Evolutionary conservation across 37 sponge, comb jelly and placozoan species (phyloP).

Genomic region (Geodia barretti): DNA sequence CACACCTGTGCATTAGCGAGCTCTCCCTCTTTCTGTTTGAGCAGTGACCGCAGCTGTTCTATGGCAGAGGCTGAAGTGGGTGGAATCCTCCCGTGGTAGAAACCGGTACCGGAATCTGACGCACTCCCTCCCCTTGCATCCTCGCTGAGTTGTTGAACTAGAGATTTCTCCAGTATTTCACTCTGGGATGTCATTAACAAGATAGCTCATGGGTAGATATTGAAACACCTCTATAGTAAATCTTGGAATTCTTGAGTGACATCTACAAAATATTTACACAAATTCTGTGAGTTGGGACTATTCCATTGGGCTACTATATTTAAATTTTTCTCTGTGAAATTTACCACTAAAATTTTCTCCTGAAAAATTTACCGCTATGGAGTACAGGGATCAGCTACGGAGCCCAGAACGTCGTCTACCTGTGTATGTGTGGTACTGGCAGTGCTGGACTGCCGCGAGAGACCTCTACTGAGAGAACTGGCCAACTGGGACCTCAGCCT

Average conservation of each 20-base stretch:
- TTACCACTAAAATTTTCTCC: no score
- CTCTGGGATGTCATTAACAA: conserved; percentile 3
- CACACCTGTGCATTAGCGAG: conserved; percentile 70
- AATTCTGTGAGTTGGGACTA: no score
- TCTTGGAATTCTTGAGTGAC: no score
- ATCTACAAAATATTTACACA: no score
- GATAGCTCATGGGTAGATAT: no score
- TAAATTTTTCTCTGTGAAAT: no score
- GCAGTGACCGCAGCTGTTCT: conserved; percentile 75
- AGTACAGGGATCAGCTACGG: no score
- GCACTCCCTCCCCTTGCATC: conserved; percentile 20
- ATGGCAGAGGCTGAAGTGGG: conserved; percentile 55
- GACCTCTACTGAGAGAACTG: conserved; percentile 11
- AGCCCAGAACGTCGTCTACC: no score
- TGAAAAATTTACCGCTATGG: no score
- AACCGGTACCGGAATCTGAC: neutral
- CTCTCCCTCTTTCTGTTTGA: conserved; percentile 91
- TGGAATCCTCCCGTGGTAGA: neutral
- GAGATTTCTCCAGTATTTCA: conserved; percentile 48
- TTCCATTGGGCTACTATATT: no score
- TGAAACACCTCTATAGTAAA: neutral
- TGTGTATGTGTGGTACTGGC: conserved; percentile 6
- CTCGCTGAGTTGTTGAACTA: neutral
- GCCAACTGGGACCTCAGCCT: conserved; percentile 54
- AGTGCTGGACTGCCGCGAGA: conserved; percentile 51